A percentile compares a stretch with the other conserved stretches of the same genome.
Conservation (phyloP, 2,797 vertebrate genomes). For the Carduelis carduelis region DNA sequence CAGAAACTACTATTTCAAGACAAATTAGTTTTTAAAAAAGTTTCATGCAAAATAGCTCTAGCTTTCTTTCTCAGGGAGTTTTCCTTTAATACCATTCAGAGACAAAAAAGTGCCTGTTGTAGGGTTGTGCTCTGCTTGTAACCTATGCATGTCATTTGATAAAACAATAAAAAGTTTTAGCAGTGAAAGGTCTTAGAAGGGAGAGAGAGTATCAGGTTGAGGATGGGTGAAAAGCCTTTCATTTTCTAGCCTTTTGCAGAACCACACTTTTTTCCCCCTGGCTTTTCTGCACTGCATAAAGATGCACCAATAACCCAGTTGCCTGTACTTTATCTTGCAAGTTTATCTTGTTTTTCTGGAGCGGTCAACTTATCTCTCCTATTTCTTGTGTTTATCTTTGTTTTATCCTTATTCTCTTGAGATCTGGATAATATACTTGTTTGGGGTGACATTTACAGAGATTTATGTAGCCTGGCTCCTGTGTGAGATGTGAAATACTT, state of each 20-base stretch:
- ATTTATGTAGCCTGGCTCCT: background rate
- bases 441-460: background rate
- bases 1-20: background rate
- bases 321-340: background rate
- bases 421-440: background rate
- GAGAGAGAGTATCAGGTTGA: background rate
- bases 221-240: background rate
- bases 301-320: background rate
- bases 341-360: background rate
- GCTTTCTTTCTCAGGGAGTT: no score
- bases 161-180: background rate
- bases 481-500: background rate
- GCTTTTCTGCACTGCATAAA: background rate
- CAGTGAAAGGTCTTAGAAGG: background rate
- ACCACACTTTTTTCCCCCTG: background rate
- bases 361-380: background rate
- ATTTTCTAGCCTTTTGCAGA: background rate
- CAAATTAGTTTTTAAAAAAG: background rate
- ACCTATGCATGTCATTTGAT: background rate
- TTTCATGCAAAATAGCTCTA: no score
- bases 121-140: background rate
- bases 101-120: fast-evolving
- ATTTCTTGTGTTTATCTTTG: background rate
- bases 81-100: background rate
- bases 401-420: background rate